Evolutionary conservation across 1,140 invertebrate species (phyloP).

Genomic region (Panagrolaimus sp.): DNA sequence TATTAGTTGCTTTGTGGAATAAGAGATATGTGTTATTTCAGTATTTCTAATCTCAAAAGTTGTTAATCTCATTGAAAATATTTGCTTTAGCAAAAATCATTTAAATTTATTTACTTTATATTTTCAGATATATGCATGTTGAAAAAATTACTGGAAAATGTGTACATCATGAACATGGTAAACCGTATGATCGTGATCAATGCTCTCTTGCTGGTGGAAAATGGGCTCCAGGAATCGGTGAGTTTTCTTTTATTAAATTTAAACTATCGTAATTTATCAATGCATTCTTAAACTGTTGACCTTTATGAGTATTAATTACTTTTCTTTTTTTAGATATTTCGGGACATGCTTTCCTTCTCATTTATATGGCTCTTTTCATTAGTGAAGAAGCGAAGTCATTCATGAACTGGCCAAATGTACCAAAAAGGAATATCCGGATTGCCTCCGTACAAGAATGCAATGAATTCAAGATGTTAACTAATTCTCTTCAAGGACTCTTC

Average conservation of each 20-base stretch:
- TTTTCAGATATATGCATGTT: conserved; percentile 69
- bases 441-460: conserved; percentile 21
- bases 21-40: no score
- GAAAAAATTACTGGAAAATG: conserved; percentile 79
- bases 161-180: conserved; percentile 56
- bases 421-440: conserved; percentile 20
- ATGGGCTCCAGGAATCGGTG: conserved; percentile 50
- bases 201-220: conserved; percentile 35
- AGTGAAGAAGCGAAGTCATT: conserved; percentile 54
- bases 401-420: conserved; percentile 35
- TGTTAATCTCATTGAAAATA: not conserved
- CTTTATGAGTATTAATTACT: conserved; percentile 61
- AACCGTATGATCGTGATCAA: conserved; percentile 55
- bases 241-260: conserved; percentile 12
- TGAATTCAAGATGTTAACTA: conserved; percentile 68
- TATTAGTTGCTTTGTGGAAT: no score
- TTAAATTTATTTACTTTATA: conserved; percentile 19
- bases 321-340: no score
- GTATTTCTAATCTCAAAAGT: no score
- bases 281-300: conserved; percentile 65
- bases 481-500: conserved; percentile 74
- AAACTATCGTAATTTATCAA: not conserved
- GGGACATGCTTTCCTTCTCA: conserved; percentile 54
- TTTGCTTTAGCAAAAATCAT: not conserved
- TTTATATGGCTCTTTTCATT: conserved; percentile 52